Evolutionary conservation across 1,140 invertebrate species (phyloP), one percentile per base, ranked within the genome.

Genomic region (Lethrus apterus): DNA sequence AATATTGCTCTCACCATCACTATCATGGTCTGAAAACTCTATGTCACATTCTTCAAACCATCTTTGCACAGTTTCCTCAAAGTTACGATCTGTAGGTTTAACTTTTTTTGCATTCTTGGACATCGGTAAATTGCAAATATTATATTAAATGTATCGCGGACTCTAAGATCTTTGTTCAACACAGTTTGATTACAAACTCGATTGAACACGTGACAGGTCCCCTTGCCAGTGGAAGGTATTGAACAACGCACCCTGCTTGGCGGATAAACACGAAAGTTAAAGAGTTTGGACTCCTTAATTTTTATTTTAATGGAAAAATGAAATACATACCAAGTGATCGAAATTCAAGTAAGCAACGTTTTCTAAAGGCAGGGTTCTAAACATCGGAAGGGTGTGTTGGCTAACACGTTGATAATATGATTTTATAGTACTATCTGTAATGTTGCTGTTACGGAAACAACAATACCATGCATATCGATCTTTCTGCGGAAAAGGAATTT

Each of bases 61-160:
- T 33, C 31, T 33, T 33, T 15, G 31, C 14, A 33, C 42, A 33
- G 5, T 8, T 34, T 33, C 20, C 21, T 34, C 44, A 34, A 34
- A 45, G 30, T 34, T 45, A 34, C 18, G 32, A 35, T 45, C 31
- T 45, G 31, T 45, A 33, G 31, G 10, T 21, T 24, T 44, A 44
- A 45, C 21, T 18, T 5, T 45, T 34, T 34, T 45, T 34, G 7
- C 18, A 45, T 26, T 45, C 11, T 21, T 10, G 32, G 44, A 34
- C 44, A 45, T 45, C 17, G n/a, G 31, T 35, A 45, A 34, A 35
- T 45, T 33, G 23, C 11, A 45, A 35, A 45, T 45, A 35, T 45
- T 45, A 45, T 32, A 45, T 18, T 21, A 45, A 33, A 11, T 33
- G 30, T 17, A 29, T 46, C 26, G 18, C 30, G 18, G 44, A 46